A percentile compares a stretch with the other conserved stretches of the same genome.
These are phyloP conservation scores for Artibeus lituratus DNA, from an alignment of 2,797 vertebrate genomes.

Conservation along the genomic window DNA sequence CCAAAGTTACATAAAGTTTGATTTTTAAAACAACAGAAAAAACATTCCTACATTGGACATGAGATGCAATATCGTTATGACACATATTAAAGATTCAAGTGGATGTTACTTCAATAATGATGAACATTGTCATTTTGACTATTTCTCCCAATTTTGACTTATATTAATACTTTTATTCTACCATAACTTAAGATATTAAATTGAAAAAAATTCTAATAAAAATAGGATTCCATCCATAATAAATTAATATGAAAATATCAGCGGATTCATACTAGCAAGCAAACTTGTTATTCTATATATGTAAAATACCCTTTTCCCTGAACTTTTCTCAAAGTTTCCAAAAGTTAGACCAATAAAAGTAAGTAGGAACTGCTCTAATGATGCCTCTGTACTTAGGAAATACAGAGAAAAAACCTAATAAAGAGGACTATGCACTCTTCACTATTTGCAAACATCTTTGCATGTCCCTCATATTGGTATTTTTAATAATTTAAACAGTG, in stretches of 20 bases:
- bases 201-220: background rate
- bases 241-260: background rate
- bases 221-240: background rate
- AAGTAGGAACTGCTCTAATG: background rate
- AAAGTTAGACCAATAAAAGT: background rate
- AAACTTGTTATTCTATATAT: background rate
- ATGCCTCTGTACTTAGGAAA: background rate
- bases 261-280: background rate
- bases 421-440: background rate
- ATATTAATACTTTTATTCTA: background rate
- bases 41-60: background rate
- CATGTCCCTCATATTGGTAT: background rate
- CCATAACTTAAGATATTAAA: background rate
- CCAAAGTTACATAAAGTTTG: background rate
- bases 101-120: background rate
- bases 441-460: background rate
- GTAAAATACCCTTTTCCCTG: background rate
- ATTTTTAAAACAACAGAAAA: background rate
- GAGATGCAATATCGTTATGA: background rate
- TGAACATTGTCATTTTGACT: background rate
- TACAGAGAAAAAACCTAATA: background rate
- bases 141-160: background rate
- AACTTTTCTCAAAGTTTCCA: background rate
- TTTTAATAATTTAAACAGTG: background rate
- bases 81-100: background rate